Evolutionary conservation across 2,888 invertebrate species (phyloP).

Genomic region (Lydus trimaculatus): DNA sequence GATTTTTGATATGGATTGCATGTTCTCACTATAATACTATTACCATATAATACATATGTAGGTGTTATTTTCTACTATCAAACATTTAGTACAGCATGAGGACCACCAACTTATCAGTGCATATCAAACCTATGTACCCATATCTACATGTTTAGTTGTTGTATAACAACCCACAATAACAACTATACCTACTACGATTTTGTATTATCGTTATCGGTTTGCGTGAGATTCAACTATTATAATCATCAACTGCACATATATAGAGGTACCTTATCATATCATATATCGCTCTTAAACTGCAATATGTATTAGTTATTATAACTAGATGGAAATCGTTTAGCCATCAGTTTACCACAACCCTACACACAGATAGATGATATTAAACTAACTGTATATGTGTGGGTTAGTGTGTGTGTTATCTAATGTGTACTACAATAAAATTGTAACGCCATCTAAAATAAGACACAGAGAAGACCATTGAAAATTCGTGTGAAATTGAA

Average conservation of each 20-base stretch:
- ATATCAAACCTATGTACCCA: neutral
- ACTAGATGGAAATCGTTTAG: slow-evolving; percentile 51
- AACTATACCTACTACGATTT: neutral
- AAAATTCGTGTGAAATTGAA: neutral
- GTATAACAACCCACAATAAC: neutral
- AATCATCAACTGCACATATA: slow-evolving; percentile 48
- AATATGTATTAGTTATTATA: slow-evolving; percentile 55
- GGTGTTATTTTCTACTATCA: no score
- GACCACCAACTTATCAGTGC: no score
- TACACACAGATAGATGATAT: neutral
- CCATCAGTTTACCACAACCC: slow-evolving; percentile 46
- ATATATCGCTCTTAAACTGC: slow-evolving; percentile 53
- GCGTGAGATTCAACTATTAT: slow-evolving; percentile 55
- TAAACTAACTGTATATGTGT: no score
- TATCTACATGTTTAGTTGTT: neutral
- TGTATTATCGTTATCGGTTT: slow-evolving; percentile 43
- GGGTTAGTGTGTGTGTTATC: neutral
- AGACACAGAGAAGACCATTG: neutral
- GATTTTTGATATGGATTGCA: no score
- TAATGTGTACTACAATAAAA: neutral
- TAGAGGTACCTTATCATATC: slow-evolving; percentile 49
- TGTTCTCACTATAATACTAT: no score
- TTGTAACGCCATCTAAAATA: neutral
- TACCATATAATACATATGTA: no score
- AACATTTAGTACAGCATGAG: no score